These are phyloP conservation scores for Grallaria varia DNA, from an alignment of 2,113 vertebrate species.

Conservation along the genomic window DNA sequence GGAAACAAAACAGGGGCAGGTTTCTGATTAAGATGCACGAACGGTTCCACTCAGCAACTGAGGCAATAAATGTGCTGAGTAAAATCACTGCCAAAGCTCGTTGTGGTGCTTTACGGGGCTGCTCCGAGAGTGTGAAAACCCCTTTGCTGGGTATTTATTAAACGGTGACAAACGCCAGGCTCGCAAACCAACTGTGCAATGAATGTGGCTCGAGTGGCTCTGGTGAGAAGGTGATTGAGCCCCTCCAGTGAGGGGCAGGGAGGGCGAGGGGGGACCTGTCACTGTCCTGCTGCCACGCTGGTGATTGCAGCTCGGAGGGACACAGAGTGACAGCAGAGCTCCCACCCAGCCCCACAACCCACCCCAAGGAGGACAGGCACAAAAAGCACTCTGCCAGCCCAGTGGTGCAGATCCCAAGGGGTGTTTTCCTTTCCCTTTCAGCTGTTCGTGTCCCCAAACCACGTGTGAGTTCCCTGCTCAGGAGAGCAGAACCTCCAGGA, in stretches of 20 bases:
- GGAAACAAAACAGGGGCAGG: background rate
- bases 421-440: background rate
- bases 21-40: conserved; percentile 1
- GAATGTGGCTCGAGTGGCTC: background rate
- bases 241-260: background rate
- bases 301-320: background rate
- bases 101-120: conserved; percentile 11
- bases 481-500: background rate
- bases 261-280: background rate
- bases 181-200: background rate
- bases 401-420: background rate
- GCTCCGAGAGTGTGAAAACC: conserved; percentile 1
- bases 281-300: background rate
- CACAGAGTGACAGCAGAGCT: background rate
- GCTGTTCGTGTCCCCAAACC: background rate
- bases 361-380: background rate
- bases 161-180: conserved; percentile 8
- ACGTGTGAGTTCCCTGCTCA: background rate
- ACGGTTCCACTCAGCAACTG: background rate
- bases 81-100: background rate
- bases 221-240: background rate
- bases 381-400: background rate
- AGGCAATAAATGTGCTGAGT: conserved; percentile 12
- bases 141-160: conserved; percentile 8
- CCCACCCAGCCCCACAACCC: background rate